These are phyloP conservation scores for Diarsia dahlii DNA, from an alignment of 2,888 invertebrate genomes.

Conservation along the genomic window DNA sequence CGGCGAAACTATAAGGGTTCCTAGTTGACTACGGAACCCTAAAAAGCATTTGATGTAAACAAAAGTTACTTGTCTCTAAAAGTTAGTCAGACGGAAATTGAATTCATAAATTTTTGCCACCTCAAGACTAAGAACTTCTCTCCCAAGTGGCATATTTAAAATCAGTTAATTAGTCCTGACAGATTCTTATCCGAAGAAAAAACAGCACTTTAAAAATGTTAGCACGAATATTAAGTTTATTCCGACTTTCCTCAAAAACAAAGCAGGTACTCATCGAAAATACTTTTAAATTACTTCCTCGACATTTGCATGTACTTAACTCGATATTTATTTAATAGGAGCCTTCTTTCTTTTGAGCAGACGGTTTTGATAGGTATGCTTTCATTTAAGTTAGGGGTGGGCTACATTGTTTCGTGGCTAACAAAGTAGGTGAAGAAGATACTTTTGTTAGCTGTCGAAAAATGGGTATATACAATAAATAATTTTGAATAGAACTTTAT, in stretches of 20 bases:
- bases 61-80: not conserved
- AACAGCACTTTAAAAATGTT: conserved; percentile 23
- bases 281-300: conserved; percentile 58
- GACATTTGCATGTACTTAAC: conserved; percentile 62
- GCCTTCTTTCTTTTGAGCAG: conserved; percentile 43
- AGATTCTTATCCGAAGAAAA: conserved; percentile 6
- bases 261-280: conserved; percentile 45
- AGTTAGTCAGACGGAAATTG: not conserved
- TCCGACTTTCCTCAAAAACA: conserved; percentile 14
- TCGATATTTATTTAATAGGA: conserved; percentile 64
- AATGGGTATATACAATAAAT: not conserved
- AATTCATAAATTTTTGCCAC: no score
- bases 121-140: not conserved
- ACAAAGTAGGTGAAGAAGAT: not conserved
- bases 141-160: not conserved
- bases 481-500: not conserved
- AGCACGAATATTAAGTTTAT: conserved; percentile 4
- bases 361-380: conserved; percentile 39
- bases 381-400: conserved; percentile 48
- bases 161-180: conserved; percentile 6
- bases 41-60: no score
- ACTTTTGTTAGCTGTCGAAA: not conserved
- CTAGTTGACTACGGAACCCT: no score
- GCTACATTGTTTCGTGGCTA: conserved; percentile 20
- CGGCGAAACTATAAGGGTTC: no score